Conservation (phyloP, 1,140 invertebrate species). For the Leptonema lineaticorne region DNA sequence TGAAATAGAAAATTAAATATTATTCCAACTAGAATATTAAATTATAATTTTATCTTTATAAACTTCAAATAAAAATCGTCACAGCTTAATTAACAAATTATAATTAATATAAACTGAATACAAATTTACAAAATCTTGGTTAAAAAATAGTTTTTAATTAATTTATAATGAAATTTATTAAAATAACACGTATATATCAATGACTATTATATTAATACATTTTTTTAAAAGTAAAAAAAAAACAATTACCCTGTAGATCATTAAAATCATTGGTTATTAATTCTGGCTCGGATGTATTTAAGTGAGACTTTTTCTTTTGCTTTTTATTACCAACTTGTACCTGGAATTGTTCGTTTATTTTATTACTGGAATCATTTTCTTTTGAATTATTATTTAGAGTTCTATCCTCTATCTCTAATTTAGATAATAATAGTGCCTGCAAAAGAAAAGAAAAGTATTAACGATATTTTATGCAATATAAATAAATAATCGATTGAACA, state of each 20-base stretch:
- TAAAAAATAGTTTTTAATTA: too few relatives aligned
- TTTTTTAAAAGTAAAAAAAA: neutral
- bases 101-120: neutral
- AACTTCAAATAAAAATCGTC: too few relatives aligned
- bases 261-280: neutral
- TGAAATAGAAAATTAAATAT: too few relatives aligned
- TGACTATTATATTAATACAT: too few relatives aligned
- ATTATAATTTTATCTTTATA: too few relatives aligned
- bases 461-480: neutral
- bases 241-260: constrained; percentile 47
- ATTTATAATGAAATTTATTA: too few relatives aligned
- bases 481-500: neutral
- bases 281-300: neutral
- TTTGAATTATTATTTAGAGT: neutral
- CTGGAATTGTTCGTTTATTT: constrained; percentile 45
- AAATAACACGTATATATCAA: too few relatives aligned
- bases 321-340: constrained; percentile 44
- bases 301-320: constrained; percentile 59
- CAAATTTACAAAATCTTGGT: neutral
- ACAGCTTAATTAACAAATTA: too few relatives aligned
- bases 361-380: constrained; percentile 53
- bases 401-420: constrained; percentile 67
- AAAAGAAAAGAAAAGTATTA: constrained; percentile 32
- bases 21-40: too few relatives aligned
- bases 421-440: constrained; percentile 65